phyloP scores from a whole-genome alignment of 2,113 vertebrate genomes.

The Azemiops feae region DNA sequence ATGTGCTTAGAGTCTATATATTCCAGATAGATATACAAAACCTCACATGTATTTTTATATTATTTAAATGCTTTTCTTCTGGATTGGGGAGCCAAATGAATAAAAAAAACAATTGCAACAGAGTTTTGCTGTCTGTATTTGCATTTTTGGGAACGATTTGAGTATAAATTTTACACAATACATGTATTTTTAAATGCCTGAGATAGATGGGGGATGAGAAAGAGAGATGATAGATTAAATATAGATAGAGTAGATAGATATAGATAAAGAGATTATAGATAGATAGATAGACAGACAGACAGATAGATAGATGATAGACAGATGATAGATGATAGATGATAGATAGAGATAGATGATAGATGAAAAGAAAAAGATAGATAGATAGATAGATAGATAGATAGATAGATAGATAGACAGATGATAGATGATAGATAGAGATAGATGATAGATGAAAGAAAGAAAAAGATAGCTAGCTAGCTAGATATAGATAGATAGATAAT shows the following conservation, averaged over 20 bases:
- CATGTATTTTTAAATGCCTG: neutral
- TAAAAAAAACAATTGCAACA: slow-evolving; percentile 42
- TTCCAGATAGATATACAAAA: slow-evolving; percentile 32
- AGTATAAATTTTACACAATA: neutral
- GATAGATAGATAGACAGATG: too few species aligned
- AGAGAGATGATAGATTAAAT: neutral
- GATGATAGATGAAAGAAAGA: too few species aligned
- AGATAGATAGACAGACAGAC: too few species aligned
- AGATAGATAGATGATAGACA: too few species aligned
- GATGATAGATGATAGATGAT: too few species aligned
- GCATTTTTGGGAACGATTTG: neutral
- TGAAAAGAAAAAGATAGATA: too few species aligned
- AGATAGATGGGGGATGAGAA: neutral
- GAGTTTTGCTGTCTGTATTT: neutral
- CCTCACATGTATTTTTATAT: slow-evolving; percentile 46
- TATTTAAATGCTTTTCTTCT: slow-evolving; percentile 22
- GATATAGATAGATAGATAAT: too few species aligned
- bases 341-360: too few species aligned
- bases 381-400: too few species aligned
- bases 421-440: too few species aligned
- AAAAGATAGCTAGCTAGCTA: too few species aligned
- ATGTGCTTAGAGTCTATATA: slow-evolving; percentile 20
- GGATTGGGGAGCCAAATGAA: slow-evolving; percentile 10
- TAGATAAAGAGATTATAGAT: too few species aligned
- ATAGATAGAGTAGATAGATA: neutral